Conservation (phyloP, 2,888 invertebrate genomes). For the Dasypolia templi region DNA sequence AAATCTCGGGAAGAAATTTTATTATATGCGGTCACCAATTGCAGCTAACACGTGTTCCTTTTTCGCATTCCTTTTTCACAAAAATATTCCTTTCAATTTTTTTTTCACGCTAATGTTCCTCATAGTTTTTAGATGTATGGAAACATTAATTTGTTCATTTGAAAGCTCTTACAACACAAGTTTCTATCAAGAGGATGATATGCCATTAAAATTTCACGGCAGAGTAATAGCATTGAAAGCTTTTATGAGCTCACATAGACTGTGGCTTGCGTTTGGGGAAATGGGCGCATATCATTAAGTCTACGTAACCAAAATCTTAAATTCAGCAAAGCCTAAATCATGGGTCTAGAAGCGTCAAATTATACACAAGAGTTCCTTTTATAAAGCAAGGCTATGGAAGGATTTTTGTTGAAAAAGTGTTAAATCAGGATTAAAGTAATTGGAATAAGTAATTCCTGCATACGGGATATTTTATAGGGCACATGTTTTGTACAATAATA, state of each 20-base stretch:
- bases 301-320: too few relatives aligned
- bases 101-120: background rate
- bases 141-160: constrained; percentile 2
- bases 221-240: background rate
- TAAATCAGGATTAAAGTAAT: too few relatives aligned
- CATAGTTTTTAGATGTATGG: background rate
- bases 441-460: too few relatives aligned
- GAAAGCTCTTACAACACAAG: background rate
- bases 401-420: too few relatives aligned
- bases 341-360: too few relatives aligned
- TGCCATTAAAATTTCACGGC: constrained; percentile 6
- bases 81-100: background rate
- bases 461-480: too few relatives aligned
- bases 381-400: too few relatives aligned
- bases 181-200: constrained; percentile 8
- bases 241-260: background rate
- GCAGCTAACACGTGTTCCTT: background rate
- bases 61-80: background rate
- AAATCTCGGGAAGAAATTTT: background rate
- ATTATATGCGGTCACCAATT: background rate
- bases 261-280: background rate
- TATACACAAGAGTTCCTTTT: too few relatives aligned
- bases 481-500: too few relatives aligned
- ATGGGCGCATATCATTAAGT: too few relatives aligned
- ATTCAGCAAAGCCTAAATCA: too few relatives aligned